Conservation (phyloP, 2,113 vertebrate genomes). For the Poecilia latipinna region DNA sequence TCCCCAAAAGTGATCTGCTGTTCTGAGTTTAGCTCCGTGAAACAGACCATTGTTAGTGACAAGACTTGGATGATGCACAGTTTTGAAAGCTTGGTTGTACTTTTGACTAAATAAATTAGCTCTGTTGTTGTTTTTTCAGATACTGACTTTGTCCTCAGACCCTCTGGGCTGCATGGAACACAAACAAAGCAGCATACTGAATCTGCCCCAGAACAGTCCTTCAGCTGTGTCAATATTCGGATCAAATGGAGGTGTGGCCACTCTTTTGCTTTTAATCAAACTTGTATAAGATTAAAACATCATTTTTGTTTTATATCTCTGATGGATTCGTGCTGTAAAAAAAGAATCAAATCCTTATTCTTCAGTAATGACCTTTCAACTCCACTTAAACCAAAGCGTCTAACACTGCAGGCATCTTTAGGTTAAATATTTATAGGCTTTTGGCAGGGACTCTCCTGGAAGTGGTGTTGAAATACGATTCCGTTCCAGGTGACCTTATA, state of each 20-base stretch:
- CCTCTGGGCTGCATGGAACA: slow-evolving; percentile 27
- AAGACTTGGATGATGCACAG: not conserved
- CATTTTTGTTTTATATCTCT: not conserved
- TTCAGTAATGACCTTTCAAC: not conserved
- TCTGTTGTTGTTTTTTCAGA: slow-evolving; percentile 31
- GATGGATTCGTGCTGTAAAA: not conserved
- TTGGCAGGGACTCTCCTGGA: slow-evolving; percentile 20
- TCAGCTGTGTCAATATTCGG: not conserved
- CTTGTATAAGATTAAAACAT: not conserved
- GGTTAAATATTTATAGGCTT: slow-evolving; percentile 46
- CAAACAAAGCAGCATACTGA: slow-evolving; percentile 29
- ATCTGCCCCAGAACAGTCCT: not conserved
- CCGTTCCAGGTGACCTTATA: slow-evolving; percentile 51
- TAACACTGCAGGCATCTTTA: not conserved
- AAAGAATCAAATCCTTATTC: not conserved
- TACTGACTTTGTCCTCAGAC: slow-evolving; percentile 47
- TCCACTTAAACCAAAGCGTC: slow-evolving; percentile 2
- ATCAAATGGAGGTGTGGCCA: slow-evolving; percentile 25
- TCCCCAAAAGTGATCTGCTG: slow-evolving; percentile 80
- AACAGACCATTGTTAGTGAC: slow-evolving; percentile 27
- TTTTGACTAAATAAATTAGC: not conserved
- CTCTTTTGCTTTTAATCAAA: not conserved
- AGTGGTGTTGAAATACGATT: slow-evolving; percentile 43
- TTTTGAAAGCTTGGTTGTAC: not conserved
- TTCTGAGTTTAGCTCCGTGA: slow-evolving; percentile 45